Percentiles rank a stretch among this genome's conserved stretches.
These are phyloP conservation scores for Mastomys natalensis DNA, from an alignment of 2,113 vertebrate species.

Conservation along the genomic window DNA sequence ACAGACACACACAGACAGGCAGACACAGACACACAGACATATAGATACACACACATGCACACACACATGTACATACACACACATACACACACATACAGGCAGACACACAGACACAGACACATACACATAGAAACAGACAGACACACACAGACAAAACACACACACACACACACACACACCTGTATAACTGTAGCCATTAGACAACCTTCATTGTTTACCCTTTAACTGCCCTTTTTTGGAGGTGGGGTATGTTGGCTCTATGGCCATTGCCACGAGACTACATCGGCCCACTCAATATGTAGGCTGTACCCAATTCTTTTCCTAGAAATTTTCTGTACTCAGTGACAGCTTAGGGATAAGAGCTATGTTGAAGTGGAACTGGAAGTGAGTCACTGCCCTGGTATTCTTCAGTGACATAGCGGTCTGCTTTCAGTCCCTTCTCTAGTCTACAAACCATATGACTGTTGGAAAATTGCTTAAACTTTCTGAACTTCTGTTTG, in stretches of 20 bases:
- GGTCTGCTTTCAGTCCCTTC: neutral
- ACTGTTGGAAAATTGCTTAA: neutral
- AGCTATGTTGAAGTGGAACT: neutral
- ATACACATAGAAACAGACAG: no score
- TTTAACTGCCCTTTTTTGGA: neutral
- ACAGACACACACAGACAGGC: no score
- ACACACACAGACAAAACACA: no score
- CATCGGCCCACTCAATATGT: neutral
- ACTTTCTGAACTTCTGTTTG: neutral
- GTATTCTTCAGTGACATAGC: neutral
- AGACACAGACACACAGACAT: neutral
- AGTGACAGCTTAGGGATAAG: neutral
- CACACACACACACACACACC: neutral
- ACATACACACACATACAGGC: no score
- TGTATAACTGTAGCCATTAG: neutral
- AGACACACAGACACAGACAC: no score
- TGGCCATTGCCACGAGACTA: neutral
- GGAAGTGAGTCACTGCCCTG: neutral
- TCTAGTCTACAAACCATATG: neutral
- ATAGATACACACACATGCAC: rapidly evolving
- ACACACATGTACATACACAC: no score
- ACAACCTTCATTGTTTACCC: neutral
- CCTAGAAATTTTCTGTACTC: neutral
- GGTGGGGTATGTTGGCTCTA: neutral
- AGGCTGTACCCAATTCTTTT: neutral